These are phyloP conservation scores for Agrotis exclamationis DNA, from an alignment of 2,888 invertebrate genomes.

Conservation along the genomic window DNA sequence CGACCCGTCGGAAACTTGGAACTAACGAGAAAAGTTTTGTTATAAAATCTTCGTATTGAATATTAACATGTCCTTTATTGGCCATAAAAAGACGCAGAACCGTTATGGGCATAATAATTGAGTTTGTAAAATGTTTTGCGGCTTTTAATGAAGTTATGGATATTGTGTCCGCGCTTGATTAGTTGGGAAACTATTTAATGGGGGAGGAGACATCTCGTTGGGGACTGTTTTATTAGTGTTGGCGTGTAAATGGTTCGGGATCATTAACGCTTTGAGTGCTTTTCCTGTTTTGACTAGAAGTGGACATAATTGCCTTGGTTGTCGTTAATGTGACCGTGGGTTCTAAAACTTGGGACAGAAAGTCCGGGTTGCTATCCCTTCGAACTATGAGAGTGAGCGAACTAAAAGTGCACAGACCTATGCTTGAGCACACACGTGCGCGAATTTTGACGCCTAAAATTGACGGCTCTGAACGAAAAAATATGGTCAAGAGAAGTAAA, in stretches of 20 bases:
- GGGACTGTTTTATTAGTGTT: conserved; percentile 49
- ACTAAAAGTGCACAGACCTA: too few relatives aligned
- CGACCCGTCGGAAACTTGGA: conserved; percentile 69
- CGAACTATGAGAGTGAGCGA: too few relatives aligned
- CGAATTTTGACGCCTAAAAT: too few relatives aligned
- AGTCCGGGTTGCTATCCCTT: too few relatives aligned
- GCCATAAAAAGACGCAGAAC: conserved; percentile 76
- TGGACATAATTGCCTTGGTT: too few relatives aligned
- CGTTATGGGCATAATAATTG: conserved; percentile 79
- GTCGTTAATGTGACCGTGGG: too few relatives aligned
- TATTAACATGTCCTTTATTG: conserved; percentile 86
- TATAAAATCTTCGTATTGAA: conserved; percentile 87
- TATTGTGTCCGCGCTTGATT: conserved; percentile 68
- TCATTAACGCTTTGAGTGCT: conserved; percentile 37
- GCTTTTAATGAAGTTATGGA: conserved; percentile 71
- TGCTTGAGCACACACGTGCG: too few relatives aligned
- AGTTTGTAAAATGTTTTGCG: conserved; percentile 70
- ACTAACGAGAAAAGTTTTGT: conserved; percentile 85
- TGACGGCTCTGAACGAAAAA: too few relatives aligned
- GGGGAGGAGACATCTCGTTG: conserved; percentile 42
- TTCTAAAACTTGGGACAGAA: not conserved
- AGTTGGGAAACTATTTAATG: conserved; percentile 68
- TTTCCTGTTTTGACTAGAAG: conserved; percentile 12
- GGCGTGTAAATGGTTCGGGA: conserved; percentile 24
- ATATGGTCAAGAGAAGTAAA: too few relatives aligned